Evolutionary conservation across 2,888 invertebrate species (phyloP).

Genomic region (Diaprepes abbreviatus): DNA sequence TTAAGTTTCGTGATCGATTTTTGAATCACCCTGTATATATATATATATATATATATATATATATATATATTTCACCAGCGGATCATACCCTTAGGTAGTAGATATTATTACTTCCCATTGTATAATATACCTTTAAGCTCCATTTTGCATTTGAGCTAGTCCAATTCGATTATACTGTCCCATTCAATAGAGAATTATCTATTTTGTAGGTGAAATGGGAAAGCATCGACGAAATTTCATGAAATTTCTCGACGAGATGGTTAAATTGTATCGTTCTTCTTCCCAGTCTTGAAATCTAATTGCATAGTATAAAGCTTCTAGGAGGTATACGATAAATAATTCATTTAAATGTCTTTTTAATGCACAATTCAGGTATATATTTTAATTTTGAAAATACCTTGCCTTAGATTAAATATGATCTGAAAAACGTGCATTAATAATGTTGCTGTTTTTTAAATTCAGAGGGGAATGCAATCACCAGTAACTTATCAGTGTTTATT

Average conservation of each 20-base stretch:
- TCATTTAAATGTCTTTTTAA: background rate
- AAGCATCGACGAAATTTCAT: conserved; percentile 2
- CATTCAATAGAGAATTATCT: conserved; percentile 6
- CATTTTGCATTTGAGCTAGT: background rate
- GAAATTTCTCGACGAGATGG: conserved; percentile 2
- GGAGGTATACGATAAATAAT: conserved; percentile 15
- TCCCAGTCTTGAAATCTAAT: conserved; percentile 1
- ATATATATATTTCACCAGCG: too few species aligned
- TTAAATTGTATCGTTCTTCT: conserved; percentile 1
- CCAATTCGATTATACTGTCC: conserved; percentile 6
- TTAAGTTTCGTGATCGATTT: too few species aligned
- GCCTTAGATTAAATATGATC: background rate
- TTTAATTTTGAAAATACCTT: background rate
- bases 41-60: too few species aligned
- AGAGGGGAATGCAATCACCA: too few species aligned
- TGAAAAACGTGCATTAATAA: background rate
- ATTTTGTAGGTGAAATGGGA: conserved; percentile 20
- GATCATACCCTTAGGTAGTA: too few species aligned
- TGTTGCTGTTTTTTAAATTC: too few species aligned
- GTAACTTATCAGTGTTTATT: too few species aligned
- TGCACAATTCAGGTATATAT: background rate
- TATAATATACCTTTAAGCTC: too few species aligned
- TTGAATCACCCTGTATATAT: too few species aligned
- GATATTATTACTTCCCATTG: too few species aligned
- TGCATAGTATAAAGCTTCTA: conserved; percentile 21